Base-by-base conservation (phyloP, 2,888 invertebrate genomes). In the Serripes groenlandicus region DNA sequence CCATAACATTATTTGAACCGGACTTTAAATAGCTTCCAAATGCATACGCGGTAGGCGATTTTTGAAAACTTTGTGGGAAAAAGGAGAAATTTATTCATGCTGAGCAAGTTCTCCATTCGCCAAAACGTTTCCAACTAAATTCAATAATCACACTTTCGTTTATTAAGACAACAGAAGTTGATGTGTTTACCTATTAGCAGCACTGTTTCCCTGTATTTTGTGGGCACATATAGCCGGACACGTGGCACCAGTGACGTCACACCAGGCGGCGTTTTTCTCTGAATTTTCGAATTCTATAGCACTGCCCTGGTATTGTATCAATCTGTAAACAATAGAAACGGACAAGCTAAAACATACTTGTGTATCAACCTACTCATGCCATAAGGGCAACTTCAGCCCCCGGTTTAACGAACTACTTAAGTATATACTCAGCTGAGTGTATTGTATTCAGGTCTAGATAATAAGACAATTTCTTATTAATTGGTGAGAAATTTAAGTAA, bases 301-400 rank as follows among this genome's bases (percentile, higher is more conserved):
- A 54, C 75, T 86, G 11, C 91, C 90, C 34, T 86, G 85, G 37
- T 90, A 91, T 85, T 91, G 91, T 1, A 91, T 88, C 37, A 92
- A 81, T 58, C 92, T 91, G 79, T 3, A 66, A 42, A 26, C 15
- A 66, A 18, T 1, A 18, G 76, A 82, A 68, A 1, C 76, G n/a
- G 54, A 28, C 9, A 42, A 60, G 2, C 42, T 28, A 35, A 35
- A 26, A n/a, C 56, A 28, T 26, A n/a, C n/a, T n/a, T n/a, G n/a
- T n/a, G n/a, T n/a, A n/a, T n/a, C n/a, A n/a, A n/a, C n/a, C n/a
- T n/a, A n/a, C n/a, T n/a, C n/a, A n/a, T n/a, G n/a, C n/a, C n/a
- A n/a, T n/a, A n/a, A n/a, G n/a, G n/a, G n/a, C n/a, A n/a, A n/a
- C n/a, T n/a, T n/a, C n/a, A n/a, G n/a, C n/a, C n/a, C n/a, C n/a